Evolutionary conservation across 2,113 vertebrate genomes (phyloP).

Genomic region (Bagarius yarrelli): DNA sequence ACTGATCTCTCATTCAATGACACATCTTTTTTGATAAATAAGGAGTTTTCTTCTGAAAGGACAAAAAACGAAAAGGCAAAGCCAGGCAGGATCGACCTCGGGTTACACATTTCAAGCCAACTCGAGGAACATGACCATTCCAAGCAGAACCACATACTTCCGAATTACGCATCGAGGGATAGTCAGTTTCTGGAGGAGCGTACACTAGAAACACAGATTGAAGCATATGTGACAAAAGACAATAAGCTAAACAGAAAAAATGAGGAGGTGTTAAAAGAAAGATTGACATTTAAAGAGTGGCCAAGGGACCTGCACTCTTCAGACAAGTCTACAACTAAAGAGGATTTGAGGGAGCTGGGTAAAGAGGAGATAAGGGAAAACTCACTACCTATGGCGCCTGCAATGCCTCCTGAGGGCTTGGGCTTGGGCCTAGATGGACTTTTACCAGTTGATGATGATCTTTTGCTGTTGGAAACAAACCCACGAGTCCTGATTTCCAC

Average conservation of each 20-base stretch:
- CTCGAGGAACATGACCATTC: constrained; percentile 34
- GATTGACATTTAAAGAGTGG: constrained; percentile 6
- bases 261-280: not conserved
- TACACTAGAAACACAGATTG: not conserved
- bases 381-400: not conserved
- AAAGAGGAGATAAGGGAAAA: not conserved
- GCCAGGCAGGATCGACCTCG: constrained; percentile 16
- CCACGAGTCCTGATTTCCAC: constrained; percentile 73
- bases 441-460: constrained; percentile 60
- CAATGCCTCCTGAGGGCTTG: constrained; percentile 32
- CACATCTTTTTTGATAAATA: constrained; percentile 26
- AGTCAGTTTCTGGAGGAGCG: constrained; percentile 27
- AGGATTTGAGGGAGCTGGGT: constrained; percentile 2
- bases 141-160: constrained; percentile 42
- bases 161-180: constrained; percentile 52
- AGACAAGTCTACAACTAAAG: not conserved
- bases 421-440: constrained; percentile 25
- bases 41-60: constrained; percentile 42
- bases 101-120: constrained; percentile 31
- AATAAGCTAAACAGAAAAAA: not conserved
- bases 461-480: constrained; percentile 69
- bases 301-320: constrained; percentile 12
- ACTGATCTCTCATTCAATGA: constrained; percentile 26
- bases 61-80: constrained; percentile 22
- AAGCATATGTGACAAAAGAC: constrained; percentile 15